Evolutionary conservation across 2,113 vertebrate genomes (phyloP).

Genomic region (Anarhynchus alexandrinus): DNA sequence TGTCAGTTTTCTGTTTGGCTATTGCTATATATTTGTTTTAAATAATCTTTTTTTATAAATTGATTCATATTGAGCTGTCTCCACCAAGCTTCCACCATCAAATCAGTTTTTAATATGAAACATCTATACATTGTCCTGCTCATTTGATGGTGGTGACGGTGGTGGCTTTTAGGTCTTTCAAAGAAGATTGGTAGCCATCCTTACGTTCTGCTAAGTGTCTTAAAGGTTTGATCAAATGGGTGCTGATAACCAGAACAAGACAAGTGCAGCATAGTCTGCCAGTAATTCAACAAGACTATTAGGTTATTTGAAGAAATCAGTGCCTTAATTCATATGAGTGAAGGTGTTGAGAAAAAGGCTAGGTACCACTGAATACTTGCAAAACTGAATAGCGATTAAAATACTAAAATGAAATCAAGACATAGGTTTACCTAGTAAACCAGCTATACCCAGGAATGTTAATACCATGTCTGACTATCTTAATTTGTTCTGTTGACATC

Average conservation of each 20-base stretch:
- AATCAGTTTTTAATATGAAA: slow-evolving; percentile 30
- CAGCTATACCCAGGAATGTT: not conserved
- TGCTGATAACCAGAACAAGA: slow-evolving; percentile 50
- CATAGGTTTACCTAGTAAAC: not conserved
- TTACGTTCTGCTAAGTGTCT: slow-evolving; percentile 2
- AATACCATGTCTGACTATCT: not conserved
- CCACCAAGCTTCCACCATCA: not conserved
- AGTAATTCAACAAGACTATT: slow-evolving; percentile 54
- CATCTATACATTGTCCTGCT: not conserved
- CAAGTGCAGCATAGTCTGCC: slow-evolving; percentile 19
- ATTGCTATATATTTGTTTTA: not conserved
- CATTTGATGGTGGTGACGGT: not conserved
- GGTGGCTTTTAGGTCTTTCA: slow-evolving; percentile 11
- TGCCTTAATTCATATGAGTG: not conserved
- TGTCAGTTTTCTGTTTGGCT: slow-evolving; percentile 1
- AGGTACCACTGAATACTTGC: not conserved
- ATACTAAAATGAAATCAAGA: not conserved
- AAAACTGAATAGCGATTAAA: not conserved
- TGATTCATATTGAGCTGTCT: not conserved
- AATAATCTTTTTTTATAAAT: slow-evolving; percentile 1
- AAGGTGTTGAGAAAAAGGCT: not conserved
- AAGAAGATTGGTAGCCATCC: not conserved
- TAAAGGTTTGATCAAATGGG: slow-evolving; percentile 43
- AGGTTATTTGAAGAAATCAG: slow-evolving; percentile 58
- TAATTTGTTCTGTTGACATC: not conserved